Evolutionary conservation across 2,888 invertebrate genomes (phyloP), one percentile per base, ranked within the genome.

Genomic region (Acholoe squamosa): DNA sequence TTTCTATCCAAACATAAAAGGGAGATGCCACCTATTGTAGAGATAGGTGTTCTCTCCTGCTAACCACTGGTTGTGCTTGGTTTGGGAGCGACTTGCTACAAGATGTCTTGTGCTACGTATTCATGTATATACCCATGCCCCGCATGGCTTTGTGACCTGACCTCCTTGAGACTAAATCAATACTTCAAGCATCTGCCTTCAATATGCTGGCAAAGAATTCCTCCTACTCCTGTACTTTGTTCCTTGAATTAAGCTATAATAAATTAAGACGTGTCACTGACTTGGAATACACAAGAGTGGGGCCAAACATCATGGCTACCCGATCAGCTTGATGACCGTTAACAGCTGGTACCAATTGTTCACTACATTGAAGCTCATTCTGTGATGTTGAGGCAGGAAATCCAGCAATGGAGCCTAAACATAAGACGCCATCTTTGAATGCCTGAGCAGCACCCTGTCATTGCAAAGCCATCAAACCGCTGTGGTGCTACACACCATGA

Each of bases 11-110:
- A 71, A 0, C 14, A 3, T 71, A 28, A 71, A 71, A 25, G 25
- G 71, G 25, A 71, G 71, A 71, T 25, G 31, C 19, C 28, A 71
- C 14, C 71, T 28, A n/a, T 71, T 71, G 31, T 28, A 16, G 16
- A 71, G 7, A 80, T 33, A 80, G 33, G 22, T 80, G 80, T 80
- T 80, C 80, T 80, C 80, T 43, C 16, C 43, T 10, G 43, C 10
- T 80, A 33, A 80, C 7, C n/a, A 16, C 33, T 80, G 19, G 22
- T 80, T 80, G 28, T 86, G 86, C 56, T 52, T 86, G 86, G 86
- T 86, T 54, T 86, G 86, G 86, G 86, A 86, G 31, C 51, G 86
- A 54, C 86, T 54, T 86, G 86, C 86, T 86, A 86, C 86, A 86
- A 86, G 86, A 54, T 86, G 80, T 80, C 43, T 80, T 43, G 43